A percentile compares a stretch with the other conserved stretches of the same genome.
These are phyloP conservation scores for Dermolepida albohirtum DNA, from an alignment of 2,888 invertebrate species.

Conservation along the genomic window DNA sequence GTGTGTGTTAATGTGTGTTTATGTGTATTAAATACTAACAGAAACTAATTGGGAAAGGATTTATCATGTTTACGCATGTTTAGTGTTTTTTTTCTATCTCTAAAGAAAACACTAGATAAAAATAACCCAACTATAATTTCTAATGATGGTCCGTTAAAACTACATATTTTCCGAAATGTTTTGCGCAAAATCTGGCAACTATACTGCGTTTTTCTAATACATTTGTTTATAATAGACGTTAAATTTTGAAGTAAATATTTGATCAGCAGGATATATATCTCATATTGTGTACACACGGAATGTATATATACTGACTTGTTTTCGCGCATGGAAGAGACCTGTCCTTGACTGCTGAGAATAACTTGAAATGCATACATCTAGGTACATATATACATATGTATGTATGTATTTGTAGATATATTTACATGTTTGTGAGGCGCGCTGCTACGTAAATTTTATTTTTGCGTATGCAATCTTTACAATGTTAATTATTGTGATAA, in stretches of 20 bases:
- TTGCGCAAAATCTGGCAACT: slow-evolving; percentile 27
- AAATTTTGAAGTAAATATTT: slow-evolving; percentile 35
- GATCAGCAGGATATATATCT: slow-evolving; percentile 24
- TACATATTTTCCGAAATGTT: not conserved
- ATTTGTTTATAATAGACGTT: slow-evolving; percentile 34
- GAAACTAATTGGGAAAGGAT: too few relatives aligned
- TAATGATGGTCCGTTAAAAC: too few relatives aligned
- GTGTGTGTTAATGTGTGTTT: too few relatives aligned
- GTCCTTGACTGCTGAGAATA: slow-evolving; percentile 17
- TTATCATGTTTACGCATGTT: too few relatives aligned
- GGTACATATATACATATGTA: not conserved
- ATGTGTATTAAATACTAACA: too few relatives aligned
- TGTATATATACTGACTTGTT: slow-evolving; percentile 10
- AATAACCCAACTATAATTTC: too few relatives aligned
- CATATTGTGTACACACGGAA: slow-evolving; percentile 13
- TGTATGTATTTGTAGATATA: not conserved
- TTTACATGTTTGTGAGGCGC: not conserved
- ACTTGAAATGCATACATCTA: slow-evolving; percentile 2
- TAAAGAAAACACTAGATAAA: too few relatives aligned
- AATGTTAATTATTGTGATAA: too few relatives aligned
- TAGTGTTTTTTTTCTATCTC: too few relatives aligned
- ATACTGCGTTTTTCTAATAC: slow-evolving; percentile 25
- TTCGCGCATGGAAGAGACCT: not conserved
- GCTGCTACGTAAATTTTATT: too few relatives aligned
- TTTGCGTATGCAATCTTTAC: too few relatives aligned